These are phyloP conservation scores for Dione juno DNA, from an alignment of 2,888 invertebrate species.

Conservation along the genomic window DNA sequence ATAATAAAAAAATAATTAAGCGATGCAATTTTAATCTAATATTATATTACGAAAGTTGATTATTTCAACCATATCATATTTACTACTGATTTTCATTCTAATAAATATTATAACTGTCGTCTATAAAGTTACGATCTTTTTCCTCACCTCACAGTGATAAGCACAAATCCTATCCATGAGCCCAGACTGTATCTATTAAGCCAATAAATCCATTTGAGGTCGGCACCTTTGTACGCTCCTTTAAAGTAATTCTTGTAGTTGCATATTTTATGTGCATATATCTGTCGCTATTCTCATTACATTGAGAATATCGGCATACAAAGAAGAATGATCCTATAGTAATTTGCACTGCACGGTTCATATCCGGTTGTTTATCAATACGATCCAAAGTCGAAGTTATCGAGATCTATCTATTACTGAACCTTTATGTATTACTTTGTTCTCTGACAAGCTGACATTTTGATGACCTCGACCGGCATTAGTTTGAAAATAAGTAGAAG, in stretches of 20 bases:
- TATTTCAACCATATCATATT: too few relatives aligned
- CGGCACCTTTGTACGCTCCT: constrained; percentile 9
- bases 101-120: too few relatives aligned
- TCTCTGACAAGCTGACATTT: too few relatives aligned
- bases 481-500: too few relatives aligned
- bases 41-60: too few relatives aligned
- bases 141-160: neutral
- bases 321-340: constrained; percentile 6
- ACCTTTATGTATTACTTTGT: constrained; percentile 12
- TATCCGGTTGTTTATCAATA: constrained; percentile 23
- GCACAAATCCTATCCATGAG: neutral
- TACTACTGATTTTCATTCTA: too few relatives aligned
- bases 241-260: constrained; percentile 14
- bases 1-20: too few relatives aligned
- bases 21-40: too few relatives aligned
- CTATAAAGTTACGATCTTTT: too few relatives aligned
- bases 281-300: neutral
- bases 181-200: constrained; percentile 6
- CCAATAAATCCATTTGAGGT: constrained; percentile 9
- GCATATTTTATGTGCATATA: constrained; percentile 7
- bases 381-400: neutral
- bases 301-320: constrained; percentile 19
- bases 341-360: constrained; percentile 4
- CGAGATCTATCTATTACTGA: constrained; percentile 8
- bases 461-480: constrained; percentile 7